Conservation (phyloP, 2,113 vertebrate genomes). For the Corvus hawaiiensis region DNA sequence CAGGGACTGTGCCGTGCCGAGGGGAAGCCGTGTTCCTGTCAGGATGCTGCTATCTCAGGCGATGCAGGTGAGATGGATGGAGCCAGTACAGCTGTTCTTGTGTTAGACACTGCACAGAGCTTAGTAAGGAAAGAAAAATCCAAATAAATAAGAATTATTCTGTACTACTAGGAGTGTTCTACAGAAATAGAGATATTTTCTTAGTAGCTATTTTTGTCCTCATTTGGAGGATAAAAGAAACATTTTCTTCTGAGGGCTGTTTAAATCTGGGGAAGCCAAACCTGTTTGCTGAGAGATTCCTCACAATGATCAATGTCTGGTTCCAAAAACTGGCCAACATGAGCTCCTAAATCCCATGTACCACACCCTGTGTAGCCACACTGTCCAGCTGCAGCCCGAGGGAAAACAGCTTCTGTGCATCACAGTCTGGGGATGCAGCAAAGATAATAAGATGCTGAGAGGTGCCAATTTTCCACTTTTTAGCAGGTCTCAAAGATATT, state of each 20-base stretch:
- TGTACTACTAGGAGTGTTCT: neutral
- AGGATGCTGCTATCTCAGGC: neutral
- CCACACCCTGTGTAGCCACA: neutral
- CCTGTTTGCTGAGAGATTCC: neutral
- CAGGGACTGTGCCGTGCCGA: neutral
- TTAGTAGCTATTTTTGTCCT: neutral
- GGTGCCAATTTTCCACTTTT: neutral
- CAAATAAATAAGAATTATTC: neutral
- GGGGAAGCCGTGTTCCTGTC: neutral
- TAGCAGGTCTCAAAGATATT: neutral
- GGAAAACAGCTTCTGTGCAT: neutral
- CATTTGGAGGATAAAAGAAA: neutral
- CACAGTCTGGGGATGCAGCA: neutral
- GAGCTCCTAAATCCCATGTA: neutral
- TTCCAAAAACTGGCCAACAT: neutral
- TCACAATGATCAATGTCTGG: neutral
- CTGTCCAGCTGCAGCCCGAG: neutral
- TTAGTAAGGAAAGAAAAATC: neutral
- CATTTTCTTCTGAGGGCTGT: neutral
- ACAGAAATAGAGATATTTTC: neutral
- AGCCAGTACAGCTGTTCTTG: neutral
- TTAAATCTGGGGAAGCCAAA: neutral
- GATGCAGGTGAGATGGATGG: neutral
- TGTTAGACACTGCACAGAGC: neutral
- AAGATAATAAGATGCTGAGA: neutral